A percentile compares a stretch with the other conserved stretches of the same genome.
These are phyloP conservation scores for Machaerirhynchus nigripectus DNA, from an alignment of 2,113 vertebrate genomes.

Conservation along the genomic window DNA sequence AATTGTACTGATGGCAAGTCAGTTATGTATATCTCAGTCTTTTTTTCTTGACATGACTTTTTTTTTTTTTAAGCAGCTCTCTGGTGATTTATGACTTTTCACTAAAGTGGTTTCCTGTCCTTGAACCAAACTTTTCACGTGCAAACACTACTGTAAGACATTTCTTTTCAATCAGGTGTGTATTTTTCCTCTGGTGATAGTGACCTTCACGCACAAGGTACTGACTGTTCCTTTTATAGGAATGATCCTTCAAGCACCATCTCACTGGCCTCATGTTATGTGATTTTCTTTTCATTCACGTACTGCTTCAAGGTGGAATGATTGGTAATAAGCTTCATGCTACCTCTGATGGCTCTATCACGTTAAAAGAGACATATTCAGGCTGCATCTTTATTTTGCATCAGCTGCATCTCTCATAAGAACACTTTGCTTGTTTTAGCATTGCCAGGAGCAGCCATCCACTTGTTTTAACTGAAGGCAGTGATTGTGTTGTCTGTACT, in stretches of 20 bases:
- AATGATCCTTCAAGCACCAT: conserved; percentile 27
- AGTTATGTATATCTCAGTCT: not conserved
- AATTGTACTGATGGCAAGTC: not conserved
- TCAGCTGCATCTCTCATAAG: not conserved
- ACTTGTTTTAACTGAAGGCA: not conserved
- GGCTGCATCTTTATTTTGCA: not conserved
- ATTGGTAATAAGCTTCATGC: conserved; percentile 17
- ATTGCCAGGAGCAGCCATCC: not conserved
- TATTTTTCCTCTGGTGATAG: not conserved
- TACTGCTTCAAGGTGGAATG: conserved; percentile 20
- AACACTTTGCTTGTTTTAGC: not conserved
- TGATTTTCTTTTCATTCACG: conserved; percentile 16
- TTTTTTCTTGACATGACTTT: not conserved
- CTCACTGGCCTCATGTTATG: not conserved
- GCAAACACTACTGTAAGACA: not conserved
- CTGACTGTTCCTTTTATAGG: not conserved
- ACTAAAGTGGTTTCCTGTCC: conserved; percentile 4
- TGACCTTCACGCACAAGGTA: conserved; percentile 35
- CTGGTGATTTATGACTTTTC: conserved; percentile 22
- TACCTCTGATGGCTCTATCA: conserved; percentile 7
- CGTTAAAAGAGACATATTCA: not conserved
- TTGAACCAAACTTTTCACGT: conserved; percentile 3
- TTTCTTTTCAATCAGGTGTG: not conserved
- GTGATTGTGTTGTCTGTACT: not conserved
- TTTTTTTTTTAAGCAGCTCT: not conserved